Base-by-base conservation (phyloP, 2,113 vertebrate species). In the Chelonoidis abingdonii region DNA sequence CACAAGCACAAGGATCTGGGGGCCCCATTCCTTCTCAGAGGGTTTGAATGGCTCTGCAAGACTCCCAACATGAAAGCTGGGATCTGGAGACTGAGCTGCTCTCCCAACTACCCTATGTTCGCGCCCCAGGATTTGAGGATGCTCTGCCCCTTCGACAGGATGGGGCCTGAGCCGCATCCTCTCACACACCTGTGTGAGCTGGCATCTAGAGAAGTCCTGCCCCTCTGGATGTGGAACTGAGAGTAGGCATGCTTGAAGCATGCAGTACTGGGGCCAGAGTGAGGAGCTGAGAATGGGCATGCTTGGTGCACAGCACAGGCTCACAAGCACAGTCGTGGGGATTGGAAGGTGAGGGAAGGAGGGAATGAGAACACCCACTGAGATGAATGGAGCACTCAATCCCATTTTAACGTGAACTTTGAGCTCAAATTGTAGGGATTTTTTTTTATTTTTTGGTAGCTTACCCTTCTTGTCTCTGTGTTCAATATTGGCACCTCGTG, bases 391-490 rank as follows among this genome's bases (percentile, higher is more conserved):
- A 72, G n/a, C 65, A 72, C 19, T 22, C 35, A 38, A 22, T 5
- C 19, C n/a, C 65, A 5, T 62, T 91, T 56, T 29, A 53, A 16
- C 6, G 2, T 86, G 22, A 2, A 90, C 53, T 0, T 88, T 5
- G 2, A 0, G 0, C 10, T 14, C n/a, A 49, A 8, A 44, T 1
- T 22, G 35, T 38, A 31, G 54, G 22, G 84, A 5, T 50, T 80
- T 47, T 62, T 62, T 31, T 57, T 11, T 9, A 10, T 49, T 49
- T 50, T 54, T 38, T 13, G 84, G 19, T 7, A 84, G 41, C 97
- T 94, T 98, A 99, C 99, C 99, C 98, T 99, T 99, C 98, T 99
- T 99, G 98, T 99, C 99, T 96, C 99, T 98, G 96, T 99, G 99
- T 92, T 99, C 99, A 89, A 99, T 99, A 97, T 99, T 99, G 97